phyloP scores from a whole-genome alignment of 2,113 vertebrate genomes.

The Neogale vison region DNA sequence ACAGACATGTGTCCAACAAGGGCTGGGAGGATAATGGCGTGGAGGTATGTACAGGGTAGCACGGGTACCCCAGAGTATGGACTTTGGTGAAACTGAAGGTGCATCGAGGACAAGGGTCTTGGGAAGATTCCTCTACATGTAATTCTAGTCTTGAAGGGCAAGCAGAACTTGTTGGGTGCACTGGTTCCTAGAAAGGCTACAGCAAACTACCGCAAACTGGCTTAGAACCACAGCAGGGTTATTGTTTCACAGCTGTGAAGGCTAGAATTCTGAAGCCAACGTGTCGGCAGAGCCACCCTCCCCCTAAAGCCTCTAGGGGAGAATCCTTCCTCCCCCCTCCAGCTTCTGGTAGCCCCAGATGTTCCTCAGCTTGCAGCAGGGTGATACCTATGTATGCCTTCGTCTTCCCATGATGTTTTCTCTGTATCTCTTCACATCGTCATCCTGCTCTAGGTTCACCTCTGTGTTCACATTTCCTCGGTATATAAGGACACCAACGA shows the following conservation, averaged over 20 bases:
- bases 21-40: too few relatives aligned
- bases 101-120: too few relatives aligned
- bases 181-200: neutral
- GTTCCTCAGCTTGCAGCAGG: neutral
- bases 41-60: neutral
- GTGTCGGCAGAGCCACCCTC: fast-evolving
- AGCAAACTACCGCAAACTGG: neutral
- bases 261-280: neutral
- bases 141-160: neutral
- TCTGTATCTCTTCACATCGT: neutral
- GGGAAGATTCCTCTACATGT: neutral
- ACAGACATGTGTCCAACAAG: neutral
- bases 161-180: neutral
- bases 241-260: fast-evolving
- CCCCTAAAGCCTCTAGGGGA: neutral
- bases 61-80: fast-evolving
- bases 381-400: neutral
- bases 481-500: neutral
- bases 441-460: neutral
- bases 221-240: neutral
- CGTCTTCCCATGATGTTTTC: fast-evolving
- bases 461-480: neutral
- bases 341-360: neutral
- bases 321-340: neutral
- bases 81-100: neutral